Evolutionary conservation across 2,797 vertebrate species (phyloP).

Genomic region (Loriculus beryllinus): DNA sequence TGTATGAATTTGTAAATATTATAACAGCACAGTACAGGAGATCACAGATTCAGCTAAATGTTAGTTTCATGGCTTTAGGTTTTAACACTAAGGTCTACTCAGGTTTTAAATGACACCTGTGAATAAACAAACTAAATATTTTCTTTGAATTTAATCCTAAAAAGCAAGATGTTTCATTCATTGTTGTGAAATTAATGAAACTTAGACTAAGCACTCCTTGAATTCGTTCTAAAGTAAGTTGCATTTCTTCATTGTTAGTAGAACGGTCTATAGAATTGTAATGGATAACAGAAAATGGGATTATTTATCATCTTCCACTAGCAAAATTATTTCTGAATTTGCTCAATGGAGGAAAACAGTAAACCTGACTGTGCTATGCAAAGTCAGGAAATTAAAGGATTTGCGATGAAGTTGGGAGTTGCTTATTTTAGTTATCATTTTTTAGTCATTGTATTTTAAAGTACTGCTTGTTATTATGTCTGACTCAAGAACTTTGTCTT

Average conservation of each 20-base stretch:
- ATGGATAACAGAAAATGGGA: background rate
- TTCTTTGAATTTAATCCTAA: background rate
- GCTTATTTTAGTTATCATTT: background rate
- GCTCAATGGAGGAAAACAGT: background rate
- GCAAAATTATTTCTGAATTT: background rate
- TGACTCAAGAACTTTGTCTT: background rate
- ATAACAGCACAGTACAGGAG: background rate
- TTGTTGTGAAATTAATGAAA: background rate
- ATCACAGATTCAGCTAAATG: background rate
- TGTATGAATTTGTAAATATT: background rate
- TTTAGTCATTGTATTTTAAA: background rate
- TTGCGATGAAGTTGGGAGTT: background rate
- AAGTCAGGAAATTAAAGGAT: background rate
- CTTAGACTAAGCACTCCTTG: background rate
- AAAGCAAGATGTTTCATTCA: background rate
- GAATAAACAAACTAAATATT: background rate
- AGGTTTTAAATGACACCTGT: background rate
- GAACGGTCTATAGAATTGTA: background rate
- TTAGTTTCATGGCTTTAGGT: background rate
- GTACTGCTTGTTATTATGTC: background rate
- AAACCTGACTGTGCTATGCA: background rate
- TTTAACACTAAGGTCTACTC: background rate
- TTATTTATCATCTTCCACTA: background rate
- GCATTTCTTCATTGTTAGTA: background rate
- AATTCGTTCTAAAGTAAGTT: background rate